Conservation (phyloP, 1,140 invertebrate species). For the Colletes gigas region DNA sequence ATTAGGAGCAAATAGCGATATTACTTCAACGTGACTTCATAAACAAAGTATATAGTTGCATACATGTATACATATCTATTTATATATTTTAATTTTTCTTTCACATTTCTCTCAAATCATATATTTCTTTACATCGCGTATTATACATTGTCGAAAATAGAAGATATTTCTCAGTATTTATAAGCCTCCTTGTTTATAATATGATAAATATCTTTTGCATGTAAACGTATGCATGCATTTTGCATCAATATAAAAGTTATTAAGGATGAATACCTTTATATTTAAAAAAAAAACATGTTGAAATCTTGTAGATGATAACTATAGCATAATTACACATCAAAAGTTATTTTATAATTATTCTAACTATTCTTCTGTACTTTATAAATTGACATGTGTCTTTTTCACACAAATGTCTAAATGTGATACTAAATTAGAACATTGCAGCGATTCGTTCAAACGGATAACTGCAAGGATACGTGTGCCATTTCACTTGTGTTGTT, state of each 20-base stretch:
- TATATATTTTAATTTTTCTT: slow-evolving; percentile 2
- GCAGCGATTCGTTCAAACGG: slow-evolving; percentile 34
- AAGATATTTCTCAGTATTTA: slow-evolving; percentile 45
- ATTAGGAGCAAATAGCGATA: slow-evolving; percentile 21
- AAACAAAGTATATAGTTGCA: slow-evolving; percentile 13
- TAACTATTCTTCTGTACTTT: not conserved
- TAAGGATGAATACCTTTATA: slow-evolving; percentile 9
- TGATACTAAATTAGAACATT: slow-evolving; percentile 33
- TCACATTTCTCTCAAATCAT: slow-evolving; percentile 26
- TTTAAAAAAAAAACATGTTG: slow-evolving; percentile 31
- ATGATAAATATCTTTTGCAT: slow-evolving; percentile 55
- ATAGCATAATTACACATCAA: slow-evolving; percentile 24
- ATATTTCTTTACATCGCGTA: slow-evolving; percentile 30
- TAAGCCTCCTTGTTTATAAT: slow-evolving; percentile 48
- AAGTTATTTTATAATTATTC: slow-evolving; percentile 26
- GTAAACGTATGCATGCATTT: slow-evolving; percentile 59
- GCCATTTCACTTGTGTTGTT: slow-evolving; percentile 66
- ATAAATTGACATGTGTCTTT: not conserved
- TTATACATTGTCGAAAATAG: slow-evolving; percentile 36
- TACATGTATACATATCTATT: slow-evolving; percentile 3
- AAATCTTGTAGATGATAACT: slow-evolving; percentile 3
- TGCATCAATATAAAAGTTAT: slow-evolving; percentile 46
- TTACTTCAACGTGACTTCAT: slow-evolving; percentile 18
- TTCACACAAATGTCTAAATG: slow-evolving; percentile 2
- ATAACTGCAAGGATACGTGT: slow-evolving; percentile 23